Percentiles rank a stretch among this genome's conserved stretches.
These are phyloP conservation scores for Urocyon cinereoargenteus DNA, from an alignment of 2,797 vertebrate genomes.

Conservation along the genomic window DNA sequence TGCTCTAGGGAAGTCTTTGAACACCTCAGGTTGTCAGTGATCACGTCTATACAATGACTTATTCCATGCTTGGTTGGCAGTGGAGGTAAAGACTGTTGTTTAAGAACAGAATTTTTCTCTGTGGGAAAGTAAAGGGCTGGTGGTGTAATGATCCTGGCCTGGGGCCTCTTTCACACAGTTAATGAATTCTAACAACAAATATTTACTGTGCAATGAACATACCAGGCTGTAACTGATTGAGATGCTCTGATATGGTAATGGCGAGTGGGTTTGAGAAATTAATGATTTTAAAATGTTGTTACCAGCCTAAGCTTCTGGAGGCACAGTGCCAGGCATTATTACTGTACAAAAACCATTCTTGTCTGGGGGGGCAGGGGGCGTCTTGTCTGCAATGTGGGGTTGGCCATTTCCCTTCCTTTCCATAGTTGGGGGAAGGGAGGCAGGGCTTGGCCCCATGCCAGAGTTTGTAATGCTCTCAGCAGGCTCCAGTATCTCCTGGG, in stretches of 20 bases:
- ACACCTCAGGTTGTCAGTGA: not conserved
- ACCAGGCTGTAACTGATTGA: not conserved
- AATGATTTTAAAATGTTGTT: conserved; percentile 46
- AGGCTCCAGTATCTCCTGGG: conserved; percentile 76
- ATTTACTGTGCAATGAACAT: conserved; percentile 30
- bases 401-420: not conserved
- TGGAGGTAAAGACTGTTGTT: not conserved
- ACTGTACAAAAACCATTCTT: not conserved
- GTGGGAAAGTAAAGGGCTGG: conserved; percentile 15
- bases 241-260: not conserved
- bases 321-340: not conserved
- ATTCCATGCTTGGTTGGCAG: not conserved
- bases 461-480: not conserved
- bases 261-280: not conserved
- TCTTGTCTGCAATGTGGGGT: not conserved
- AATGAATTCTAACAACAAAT: conserved; percentile 68
- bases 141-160: not conserved
- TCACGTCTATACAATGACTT: not conserved
- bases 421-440: not conserved
- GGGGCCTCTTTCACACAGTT: not conserved
- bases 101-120: conserved; percentile 46
- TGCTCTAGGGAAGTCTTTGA: not conserved
- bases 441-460: not conserved
- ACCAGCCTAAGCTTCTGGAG: not conserved
- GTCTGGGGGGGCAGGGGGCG: not conserved